Base-by-base conservation (phyloP, 1,140 invertebrate genomes). In the Eubasilissa regina region DNA sequence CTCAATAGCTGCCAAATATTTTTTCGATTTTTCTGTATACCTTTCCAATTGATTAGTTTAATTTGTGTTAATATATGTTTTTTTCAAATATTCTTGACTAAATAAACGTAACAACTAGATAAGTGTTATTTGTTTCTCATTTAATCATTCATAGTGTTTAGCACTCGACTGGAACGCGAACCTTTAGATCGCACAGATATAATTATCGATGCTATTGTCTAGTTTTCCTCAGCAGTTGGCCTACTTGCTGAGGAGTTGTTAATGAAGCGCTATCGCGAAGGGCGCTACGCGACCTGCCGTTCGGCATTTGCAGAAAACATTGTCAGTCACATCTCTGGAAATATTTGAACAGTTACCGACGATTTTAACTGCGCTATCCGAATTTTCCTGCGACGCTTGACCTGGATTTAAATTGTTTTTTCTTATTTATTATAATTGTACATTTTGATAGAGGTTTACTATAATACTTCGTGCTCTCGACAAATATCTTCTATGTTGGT, bases 201-300 rank as follows among this genome's bases (percentile, higher is more conserved):
- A 35, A 35, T 35, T 35, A 6, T 35, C 25, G n/a, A n/a, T n/a
- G n/a, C n/a, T 35, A 35, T 35, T 35, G 58, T 10, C 6, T 62
- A 25, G 21, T 19, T 21, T 62, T 62, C 12, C 19, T n/a, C 17
- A 10, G 58, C 3, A 72, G 35, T 53, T 53, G 68, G 25, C 68
- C 68, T 53, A 72, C 68, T 51, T 15, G 68, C 10, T 8, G 35
- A 66, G 47, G 43, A 72, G 68, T 53, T 72, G 68, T 72, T 72
- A 72, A 72, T 72, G 53, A 72, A 48, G 53, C 15, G 13, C 43
- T 21, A 72, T 72, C 68, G 19, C 51, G 68, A 72, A 53, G n/a
- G 7, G 9, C 51, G 48, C n/a, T 12, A 35, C 68, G 53, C 13
- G 68, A 72, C 7, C 68, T 53, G 58, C 0, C 21, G 19, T 13